phyloP scores from a whole-genome alignment of 2,888 invertebrate species.

The Ashinkailepas kermadecensis region DNA sequence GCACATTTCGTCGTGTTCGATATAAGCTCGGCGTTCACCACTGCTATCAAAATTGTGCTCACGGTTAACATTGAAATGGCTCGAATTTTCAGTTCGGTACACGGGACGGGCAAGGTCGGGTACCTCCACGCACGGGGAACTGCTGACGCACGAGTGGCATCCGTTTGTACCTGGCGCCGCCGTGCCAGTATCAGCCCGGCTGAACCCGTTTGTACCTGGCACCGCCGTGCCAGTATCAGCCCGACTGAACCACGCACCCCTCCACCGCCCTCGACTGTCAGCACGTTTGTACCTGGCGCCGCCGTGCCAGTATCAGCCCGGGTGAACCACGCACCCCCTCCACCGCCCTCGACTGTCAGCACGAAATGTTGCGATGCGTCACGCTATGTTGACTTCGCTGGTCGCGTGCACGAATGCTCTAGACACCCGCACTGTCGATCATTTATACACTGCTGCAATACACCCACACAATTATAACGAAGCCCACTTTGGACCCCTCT shows the following conservation, averaged over 20 bases:
- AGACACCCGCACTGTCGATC: too few relatives aligned
- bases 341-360: background rate
- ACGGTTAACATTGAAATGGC: too few relatives aligned
- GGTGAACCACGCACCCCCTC: background rate
- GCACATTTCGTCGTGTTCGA: too few relatives aligned
- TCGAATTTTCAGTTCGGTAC: too few relatives aligned
- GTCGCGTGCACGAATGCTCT: too few relatives aligned
- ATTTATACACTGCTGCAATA: too few relatives aligned
- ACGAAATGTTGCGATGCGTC: background rate
- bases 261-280: background rate
- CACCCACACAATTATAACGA: too few relatives aligned
- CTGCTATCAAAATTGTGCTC: too few relatives aligned
- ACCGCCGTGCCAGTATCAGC: background rate
- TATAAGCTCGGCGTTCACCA: too few relatives aligned
- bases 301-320: background rate
- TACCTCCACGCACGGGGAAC: background rate
- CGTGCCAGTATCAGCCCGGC: background rate
- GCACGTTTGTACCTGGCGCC: background rate
- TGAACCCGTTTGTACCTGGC: background rate
- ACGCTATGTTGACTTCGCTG: background rate
- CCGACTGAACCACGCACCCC: background rate
- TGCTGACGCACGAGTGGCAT: too few relatives aligned
- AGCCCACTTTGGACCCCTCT: too few relatives aligned
- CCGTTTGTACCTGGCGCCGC: background rate
- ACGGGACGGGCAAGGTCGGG: background rate